Evolutionary conservation across 2,113 vertebrate genomes (phyloP), one percentile per base, ranked within the genome.

Genomic region (Nyctereutes procyonoides): DNA sequence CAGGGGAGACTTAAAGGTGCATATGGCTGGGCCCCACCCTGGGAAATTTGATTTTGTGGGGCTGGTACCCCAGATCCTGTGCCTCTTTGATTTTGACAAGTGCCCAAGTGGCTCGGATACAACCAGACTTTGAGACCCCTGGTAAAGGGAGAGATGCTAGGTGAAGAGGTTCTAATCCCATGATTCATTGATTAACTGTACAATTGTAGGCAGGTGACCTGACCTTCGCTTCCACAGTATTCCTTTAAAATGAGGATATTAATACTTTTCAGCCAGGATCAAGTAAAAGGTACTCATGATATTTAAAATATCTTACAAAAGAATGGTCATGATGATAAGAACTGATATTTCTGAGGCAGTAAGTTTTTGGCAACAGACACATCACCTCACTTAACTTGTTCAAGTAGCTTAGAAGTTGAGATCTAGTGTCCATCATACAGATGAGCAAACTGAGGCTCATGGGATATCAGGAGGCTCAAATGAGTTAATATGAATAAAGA

Each of bases 1-100:
- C 2, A 7, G n/a, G n/a, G 38, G 28, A 62, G 30, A 35, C n/a
- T 79, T 71, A 16, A 22, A 65, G n/a, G 32, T 10, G 1, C n/a
- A 48, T 0, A 0, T 5, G 20, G 1, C n/a, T 30, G 24, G 4
- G 3, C 28, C n/a, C 9, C 24, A 4, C 43, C 3, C 53, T 43
- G 15, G 24, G 3, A 13, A 56, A 51, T n/a, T 90, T 32, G 55
- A 79, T 62, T 69, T 80, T 2, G 5, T 4, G 1, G 51, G 8
- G 48, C 51, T 74, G 3, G 51, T 60, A 76, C 24, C 43, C 43
- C 35, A 5, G 10, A 9, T 74, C 26, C 79, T 48, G 1, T 10
- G 26, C 5, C 32, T 81, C 60, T 93, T 48, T n/a, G 43, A 30
- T 83, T 71, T 62, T 43, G 86, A 63, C 38, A 55, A 35, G 22